Conservation (phyloP, 2,888 invertebrate genomes). For the Drosophila setosimentum region DNA sequence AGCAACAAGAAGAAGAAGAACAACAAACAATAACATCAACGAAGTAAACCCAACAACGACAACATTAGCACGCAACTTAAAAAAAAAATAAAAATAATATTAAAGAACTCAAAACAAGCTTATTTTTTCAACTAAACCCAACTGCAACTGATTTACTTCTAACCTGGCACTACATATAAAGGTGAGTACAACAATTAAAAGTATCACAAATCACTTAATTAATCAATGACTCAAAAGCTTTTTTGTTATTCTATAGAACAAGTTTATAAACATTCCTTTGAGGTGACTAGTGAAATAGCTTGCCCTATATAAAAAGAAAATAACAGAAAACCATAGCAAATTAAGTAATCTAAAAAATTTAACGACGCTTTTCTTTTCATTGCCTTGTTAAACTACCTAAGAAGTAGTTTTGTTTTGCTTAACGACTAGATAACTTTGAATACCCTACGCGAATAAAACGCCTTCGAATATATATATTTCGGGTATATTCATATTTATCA, state of each 20-base stretch:
- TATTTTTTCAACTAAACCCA: conserved; percentile 30
- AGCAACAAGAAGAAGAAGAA: conserved; percentile 51
- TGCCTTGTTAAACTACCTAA: conserved; percentile 35
- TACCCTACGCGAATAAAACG: conserved; percentile 13
- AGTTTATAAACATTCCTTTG: conserved; percentile 29
- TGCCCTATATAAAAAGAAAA: conserved; percentile 19
- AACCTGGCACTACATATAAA: conserved; percentile 47
- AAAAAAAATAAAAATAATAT: conserved; percentile 11
- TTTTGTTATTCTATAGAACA: not conserved
- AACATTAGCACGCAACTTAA: conserved; percentile 60
- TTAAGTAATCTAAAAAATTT: conserved; percentile 20
- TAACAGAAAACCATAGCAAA: not conserved
- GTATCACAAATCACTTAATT: not conserved
- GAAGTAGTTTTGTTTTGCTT: conserved; percentile 21
- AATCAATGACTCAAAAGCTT: not conserved
- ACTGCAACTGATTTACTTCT: conserved; percentile 8
- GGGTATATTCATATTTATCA: conserved; percentile 13
- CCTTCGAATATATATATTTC: not conserved
- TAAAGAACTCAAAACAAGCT: conserved; percentile 32
- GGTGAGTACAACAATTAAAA: conserved; percentile 51
- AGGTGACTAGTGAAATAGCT: conserved; percentile 22
- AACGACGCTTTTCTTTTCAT: conserved; percentile 20
- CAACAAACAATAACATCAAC: conserved; percentile 37
- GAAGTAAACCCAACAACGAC: conserved; percentile 59
- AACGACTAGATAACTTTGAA: conserved; percentile 28